Evolutionary conservation across 2,888 invertebrate species (phyloP).

Genomic region (Ephialtes manifestator): DNA sequence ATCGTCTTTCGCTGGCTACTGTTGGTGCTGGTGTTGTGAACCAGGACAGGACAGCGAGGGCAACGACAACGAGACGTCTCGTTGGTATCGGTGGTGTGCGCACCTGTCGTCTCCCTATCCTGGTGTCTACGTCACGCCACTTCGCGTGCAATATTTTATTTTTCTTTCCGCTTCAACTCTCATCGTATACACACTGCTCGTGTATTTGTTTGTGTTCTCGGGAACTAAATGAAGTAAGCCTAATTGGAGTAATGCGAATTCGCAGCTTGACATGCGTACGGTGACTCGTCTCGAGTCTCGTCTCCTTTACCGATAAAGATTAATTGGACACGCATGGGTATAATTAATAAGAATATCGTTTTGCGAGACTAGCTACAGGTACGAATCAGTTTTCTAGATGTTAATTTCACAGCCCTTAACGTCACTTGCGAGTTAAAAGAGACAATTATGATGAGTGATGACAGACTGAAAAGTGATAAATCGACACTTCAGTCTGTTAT

Average conservation of each 20-base stretch:
- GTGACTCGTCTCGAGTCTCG: conserved; percentile 45
- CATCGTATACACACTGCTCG: conserved; percentile 57
- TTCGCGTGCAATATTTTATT: conserved; percentile 64
- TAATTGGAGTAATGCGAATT: conserved; percentile 64
- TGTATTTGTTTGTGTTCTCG: neutral
- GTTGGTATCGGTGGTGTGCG: conserved; percentile 65
- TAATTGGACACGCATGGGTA: conserved; percentile 14
- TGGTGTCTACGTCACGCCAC: conserved; percentile 56
- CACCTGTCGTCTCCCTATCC: conserved; percentile 76
- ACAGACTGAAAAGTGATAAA: too few relatives aligned
- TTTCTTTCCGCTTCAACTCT: conserved; percentile 54
- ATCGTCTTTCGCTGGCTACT: conserved; percentile 57
- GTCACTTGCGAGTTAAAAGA: neutral
- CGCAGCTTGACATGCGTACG: conserved; percentile 58
- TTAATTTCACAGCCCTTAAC: neutral
- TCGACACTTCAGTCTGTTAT: neutral
- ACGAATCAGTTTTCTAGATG: neutral
- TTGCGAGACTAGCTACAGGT: neutral
- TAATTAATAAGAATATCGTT: conserved; percentile 34
- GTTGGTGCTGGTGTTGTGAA: conserved; percentile 44
- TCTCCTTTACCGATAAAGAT: conserved; percentile 39
- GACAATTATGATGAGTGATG: neutral
- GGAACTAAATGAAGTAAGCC: conserved; percentile 50
- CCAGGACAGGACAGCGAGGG: conserved; percentile 41
- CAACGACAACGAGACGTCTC: conserved; percentile 53